Evolutionary conservation across 2,113 vertebrate species (phyloP).

Genomic region (Tragelaphus imberbis): DNA sequence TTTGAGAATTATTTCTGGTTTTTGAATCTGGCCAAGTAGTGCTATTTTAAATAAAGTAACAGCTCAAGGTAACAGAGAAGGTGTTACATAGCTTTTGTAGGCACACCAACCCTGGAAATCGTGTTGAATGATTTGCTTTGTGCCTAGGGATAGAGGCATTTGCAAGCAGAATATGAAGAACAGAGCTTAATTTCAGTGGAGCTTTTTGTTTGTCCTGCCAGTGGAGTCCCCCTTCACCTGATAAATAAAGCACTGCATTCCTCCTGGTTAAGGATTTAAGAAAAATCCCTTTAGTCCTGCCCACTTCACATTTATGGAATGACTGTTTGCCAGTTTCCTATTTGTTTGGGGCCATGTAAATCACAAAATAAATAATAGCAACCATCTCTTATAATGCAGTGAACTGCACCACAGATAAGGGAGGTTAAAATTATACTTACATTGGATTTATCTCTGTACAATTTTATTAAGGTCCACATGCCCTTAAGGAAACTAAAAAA

Average conservation of each 20-base stretch:
- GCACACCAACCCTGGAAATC: background rate
- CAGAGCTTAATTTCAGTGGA: background rate
- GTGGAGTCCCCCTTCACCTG: background rate
- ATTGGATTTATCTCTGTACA: constrained; percentile 3
- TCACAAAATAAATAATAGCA: background rate
- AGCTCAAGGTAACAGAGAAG: background rate
- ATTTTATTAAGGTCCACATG: background rate
- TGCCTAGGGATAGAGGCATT: constrained; percentile 17
- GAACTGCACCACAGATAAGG: background rate
- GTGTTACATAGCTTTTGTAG: background rate
- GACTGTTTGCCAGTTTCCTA: background rate
- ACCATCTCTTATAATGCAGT: background rate
- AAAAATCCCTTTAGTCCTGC: background rate
- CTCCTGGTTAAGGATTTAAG: background rate
- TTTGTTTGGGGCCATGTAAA: background rate
- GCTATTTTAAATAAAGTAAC: background rate
- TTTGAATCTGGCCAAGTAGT: background rate
- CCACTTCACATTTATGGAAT: background rate
- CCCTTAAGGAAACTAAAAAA: constrained; percentile 28
- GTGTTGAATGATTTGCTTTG: background rate
- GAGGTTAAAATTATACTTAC: background rate
- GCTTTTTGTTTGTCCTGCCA: background rate
- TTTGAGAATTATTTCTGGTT: background rate
- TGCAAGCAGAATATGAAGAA: background rate
- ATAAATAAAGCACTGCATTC: background rate